Percentiles rank a stretch among this genome's conserved stretches.
phyloP scores from a whole-genome alignment of 2,113 vertebrate species.

The Anas platyrhynchos region DNA sequence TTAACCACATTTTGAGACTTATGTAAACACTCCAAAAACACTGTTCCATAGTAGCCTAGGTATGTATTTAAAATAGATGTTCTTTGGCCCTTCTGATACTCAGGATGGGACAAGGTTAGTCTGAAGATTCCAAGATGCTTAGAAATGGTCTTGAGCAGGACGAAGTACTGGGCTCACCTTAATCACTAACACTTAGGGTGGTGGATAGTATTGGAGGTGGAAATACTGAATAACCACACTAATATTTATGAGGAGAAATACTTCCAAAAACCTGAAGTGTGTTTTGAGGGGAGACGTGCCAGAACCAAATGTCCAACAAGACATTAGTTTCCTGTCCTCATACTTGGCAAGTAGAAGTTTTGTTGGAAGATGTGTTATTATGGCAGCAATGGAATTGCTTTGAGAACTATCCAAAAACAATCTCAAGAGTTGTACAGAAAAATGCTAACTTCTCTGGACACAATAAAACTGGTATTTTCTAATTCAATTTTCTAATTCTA shows the following conservation, averaged over 20 bases:
- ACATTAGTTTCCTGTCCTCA: slow-evolving; percentile 27
- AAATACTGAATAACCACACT: not conserved
- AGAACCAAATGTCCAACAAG: slow-evolving; percentile 6
- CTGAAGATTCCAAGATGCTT: not conserved
- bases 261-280: not conserved
- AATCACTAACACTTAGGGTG: not conserved
- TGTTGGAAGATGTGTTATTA: slow-evolving; percentile 27
- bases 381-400: slow-evolving; percentile 35
- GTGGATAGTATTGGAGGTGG: not conserved
- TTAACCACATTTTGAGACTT: slow-evolving; percentile 1
- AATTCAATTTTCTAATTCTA: slow-evolving; percentile 26
- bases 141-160: not conserved
- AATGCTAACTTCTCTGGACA: not conserved
- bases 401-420: slow-evolving; percentile 50
- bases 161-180: not conserved
- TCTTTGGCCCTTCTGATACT: not conserved
- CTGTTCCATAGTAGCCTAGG: not conserved
- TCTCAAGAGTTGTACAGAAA: slow-evolving; percentile 2
- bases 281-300: not conserved
- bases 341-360: slow-evolving; percentile 5
- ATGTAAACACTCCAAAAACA: not conserved
- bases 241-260: not conserved
- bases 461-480: not conserved
- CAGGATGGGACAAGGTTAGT: not conserved
- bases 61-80: not conserved